Percentiles rank a stretch among this genome's conserved stretches.
Conservation (phyloP, 2,797 vertebrate genomes). For the Microhierax caerulescens region DNA sequence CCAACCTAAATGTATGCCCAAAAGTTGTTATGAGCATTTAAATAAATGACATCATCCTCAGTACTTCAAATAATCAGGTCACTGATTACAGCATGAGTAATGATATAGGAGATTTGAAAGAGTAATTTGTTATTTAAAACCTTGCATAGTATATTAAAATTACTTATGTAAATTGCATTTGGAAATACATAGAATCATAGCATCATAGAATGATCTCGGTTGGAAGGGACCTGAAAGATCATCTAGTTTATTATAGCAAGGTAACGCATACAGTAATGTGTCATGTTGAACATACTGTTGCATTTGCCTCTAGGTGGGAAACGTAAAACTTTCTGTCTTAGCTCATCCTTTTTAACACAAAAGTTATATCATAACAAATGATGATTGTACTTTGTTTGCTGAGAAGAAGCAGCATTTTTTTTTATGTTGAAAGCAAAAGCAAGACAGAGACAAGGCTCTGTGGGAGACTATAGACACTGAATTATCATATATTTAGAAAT, state of each 20-base stretch:
- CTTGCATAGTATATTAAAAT: not conserved
- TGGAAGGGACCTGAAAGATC: not conserved
- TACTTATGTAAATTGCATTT: not conserved
- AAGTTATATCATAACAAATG: not conserved
- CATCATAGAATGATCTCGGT: not conserved
- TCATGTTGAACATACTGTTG: not conserved
- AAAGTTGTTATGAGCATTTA: not conserved
- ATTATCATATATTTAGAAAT: slow-evolving; percentile 48
- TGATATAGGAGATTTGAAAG: not conserved
- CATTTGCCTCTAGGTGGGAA: not conserved
- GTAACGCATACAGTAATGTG: not conserved
- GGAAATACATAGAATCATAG: not conserved
- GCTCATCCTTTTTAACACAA: not conserved
- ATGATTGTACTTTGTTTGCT: slow-evolving; percentile 23
- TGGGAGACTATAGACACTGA: not conserved
- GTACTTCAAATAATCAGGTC: not conserved
- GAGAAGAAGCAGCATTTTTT: slow-evolving; percentile 34
- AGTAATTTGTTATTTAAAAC: not conserved
- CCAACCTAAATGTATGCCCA: not conserved
- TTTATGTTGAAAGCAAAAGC: slow-evolving; percentile 24
- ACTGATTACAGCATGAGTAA: not conserved
- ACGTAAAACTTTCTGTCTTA: not conserved
- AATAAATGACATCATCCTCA: not conserved
- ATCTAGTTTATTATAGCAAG: not conserved
- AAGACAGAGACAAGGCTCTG: slow-evolving; percentile 3